Evolutionary conservation across 2,797 vertebrate species (phyloP).

Genomic region (Malacoraja senta): DNA sequence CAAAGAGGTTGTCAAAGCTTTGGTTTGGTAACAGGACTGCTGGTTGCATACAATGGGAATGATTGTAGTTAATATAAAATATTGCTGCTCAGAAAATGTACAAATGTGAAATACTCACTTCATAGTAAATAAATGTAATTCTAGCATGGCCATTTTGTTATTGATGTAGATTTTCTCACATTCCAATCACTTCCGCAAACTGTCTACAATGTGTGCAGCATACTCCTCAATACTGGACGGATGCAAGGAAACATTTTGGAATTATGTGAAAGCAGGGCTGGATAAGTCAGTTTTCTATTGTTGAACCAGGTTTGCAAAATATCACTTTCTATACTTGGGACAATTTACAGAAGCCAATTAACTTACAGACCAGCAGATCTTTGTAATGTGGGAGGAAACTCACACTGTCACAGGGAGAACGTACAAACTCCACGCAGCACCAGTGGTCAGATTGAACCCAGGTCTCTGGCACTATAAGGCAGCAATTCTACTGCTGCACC

Average conservation of each 20-base stretch:
- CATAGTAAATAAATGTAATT: background rate
- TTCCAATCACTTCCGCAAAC: background rate
- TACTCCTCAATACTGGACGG: background rate
- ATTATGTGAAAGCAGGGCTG: background rate
- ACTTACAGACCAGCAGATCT: too few relatives aligned
- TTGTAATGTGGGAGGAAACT: too few relatives aligned
- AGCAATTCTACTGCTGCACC: too few relatives aligned
- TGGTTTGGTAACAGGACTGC: too few relatives aligned
- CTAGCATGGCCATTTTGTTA: background rate
- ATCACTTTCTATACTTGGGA: background rate
- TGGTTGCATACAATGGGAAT: too few relatives aligned
- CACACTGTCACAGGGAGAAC: too few relatives aligned
- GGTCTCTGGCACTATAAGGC: too few relatives aligned
- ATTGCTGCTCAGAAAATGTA: background rate
- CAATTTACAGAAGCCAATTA: too few relatives aligned
- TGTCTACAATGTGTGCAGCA: background rate
- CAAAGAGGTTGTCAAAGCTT: too few relatives aligned
- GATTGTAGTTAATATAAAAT: background rate
- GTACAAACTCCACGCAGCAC: too few relatives aligned
- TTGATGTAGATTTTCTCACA: background rate
- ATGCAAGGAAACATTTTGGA: background rate
- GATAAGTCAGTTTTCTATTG: background rate
- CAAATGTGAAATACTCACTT: background rate
- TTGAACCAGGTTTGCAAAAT: background rate
- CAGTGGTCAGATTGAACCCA: too few relatives aligned